Percentiles rank a stretch among this genome's conserved stretches.
Conservation (phyloP, 2,888 invertebrate species). For the Chaitophorus viminalis region DNA sequence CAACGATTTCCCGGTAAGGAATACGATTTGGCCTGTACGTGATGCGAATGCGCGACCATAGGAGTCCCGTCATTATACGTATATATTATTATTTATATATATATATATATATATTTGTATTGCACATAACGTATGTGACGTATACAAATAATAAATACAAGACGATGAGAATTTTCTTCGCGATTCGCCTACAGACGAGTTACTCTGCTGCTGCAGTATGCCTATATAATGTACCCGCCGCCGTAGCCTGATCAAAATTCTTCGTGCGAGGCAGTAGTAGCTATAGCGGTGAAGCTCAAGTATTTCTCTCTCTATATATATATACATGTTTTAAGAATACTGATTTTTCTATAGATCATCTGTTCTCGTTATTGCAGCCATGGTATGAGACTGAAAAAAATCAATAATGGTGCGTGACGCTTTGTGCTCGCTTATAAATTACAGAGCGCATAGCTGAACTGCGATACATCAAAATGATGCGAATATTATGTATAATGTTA, state of each 20-base stretch:
- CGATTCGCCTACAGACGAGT: slow-evolving; percentile 19
- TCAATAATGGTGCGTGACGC: not conserved
- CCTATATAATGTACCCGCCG: not conserved
- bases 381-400: not conserved
- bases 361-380: not conserved
- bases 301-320: slow-evolving; percentile 5
- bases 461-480: not conserved
- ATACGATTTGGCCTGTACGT: slow-evolving; percentile 40
- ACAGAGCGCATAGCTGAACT: not conserved
- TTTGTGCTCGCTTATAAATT: not conserved
- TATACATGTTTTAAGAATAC: not conserved
- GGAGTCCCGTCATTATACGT: not conserved
- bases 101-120: slow-evolving; percentile 9
- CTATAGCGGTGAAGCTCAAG: not conserved
- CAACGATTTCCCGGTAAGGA: slow-evolving; percentile 56
- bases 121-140: not conserved
- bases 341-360: not conserved
- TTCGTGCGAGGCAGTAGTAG: not conserved
- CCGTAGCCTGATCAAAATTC: slow-evolving; percentile 47
- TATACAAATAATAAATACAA: slow-evolving; percentile 19
- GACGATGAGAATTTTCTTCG: slow-evolving; percentile 42
- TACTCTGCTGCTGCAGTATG: not conserved
- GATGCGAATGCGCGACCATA: slow-evolving; percentile 2
- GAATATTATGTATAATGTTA: not conserved
- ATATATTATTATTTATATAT: no score